Evolutionary conservation across 64 coral and sea anemone genomes (phyloP), one percentile per base, ranked within the genome.

Genomic region (Montipora capricornis): DNA sequence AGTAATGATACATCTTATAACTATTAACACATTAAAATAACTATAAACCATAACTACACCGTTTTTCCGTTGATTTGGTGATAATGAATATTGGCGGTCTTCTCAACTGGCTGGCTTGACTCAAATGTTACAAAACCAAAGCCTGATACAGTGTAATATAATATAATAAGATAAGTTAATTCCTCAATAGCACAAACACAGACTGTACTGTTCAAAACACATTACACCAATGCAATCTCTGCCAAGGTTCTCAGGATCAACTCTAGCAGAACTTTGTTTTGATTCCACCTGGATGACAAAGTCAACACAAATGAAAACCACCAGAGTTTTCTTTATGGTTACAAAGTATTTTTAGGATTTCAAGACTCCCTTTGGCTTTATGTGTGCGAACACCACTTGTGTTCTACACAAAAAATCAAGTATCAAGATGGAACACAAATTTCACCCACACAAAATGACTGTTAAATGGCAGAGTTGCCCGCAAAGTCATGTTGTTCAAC

Each of bases 41-140:
- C 61, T 64, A 64, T 89, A 89, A 89, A 89, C 87, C 24, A 89
- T 77, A 89, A 89, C 87, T 89, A 89, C 87, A 89, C 87, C 87
- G 87, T 89, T 89, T 89, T 89, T 89, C 87, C 87, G 77, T 89
- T 89, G 87, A 89, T 89, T 89, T 89, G 87, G 87, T 89, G 87
- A 89, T 46, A 89, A 89, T 89, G 87, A 60, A 77, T 79, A 89
- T 89, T 79, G 22, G 87, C 87, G 9, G 87, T 79, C 87, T 89
- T 89, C 87, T 76, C 76, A 89, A 89, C 87, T 62, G 73, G 73
- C 59, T 77, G 73, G 73, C 76, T 89, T 89, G 87, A 89, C 6
- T 89, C 87, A 89, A 89, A 89, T 58, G 87, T 77, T 77, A 89
- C 87, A 89, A 89, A 89, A 76, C 87, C 87, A 79, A 89, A 89